Conservation (phyloP, 2,888 invertebrate genomes). For the Athrips mouffetella region DNA sequence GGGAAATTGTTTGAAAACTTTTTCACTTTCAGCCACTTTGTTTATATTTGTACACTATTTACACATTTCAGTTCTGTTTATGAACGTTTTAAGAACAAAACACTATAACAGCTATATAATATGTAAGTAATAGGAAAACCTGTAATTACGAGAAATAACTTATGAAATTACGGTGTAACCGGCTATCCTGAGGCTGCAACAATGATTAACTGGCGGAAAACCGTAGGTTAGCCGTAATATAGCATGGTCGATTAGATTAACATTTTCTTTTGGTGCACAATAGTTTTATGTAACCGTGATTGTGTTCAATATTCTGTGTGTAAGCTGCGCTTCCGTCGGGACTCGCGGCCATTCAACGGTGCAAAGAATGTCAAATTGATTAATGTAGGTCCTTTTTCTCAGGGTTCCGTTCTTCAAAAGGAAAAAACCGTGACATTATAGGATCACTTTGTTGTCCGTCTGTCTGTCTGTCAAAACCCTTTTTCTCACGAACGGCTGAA, state of each 20-base stretch:
- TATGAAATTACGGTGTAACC: slow-evolving; percentile 27
- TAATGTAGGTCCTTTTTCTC: no score
- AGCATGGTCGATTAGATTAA: slow-evolving; percentile 65
- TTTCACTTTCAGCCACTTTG: slow-evolving; percentile 4
- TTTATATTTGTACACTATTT: neutral
- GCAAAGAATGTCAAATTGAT: slow-evolving; percentile 7
- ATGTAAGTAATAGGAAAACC: no score
- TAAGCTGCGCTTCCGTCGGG: slow-evolving; percentile 54
- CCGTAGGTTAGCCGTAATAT: slow-evolving; percentile 63
- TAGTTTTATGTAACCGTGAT: slow-evolving; percentile 50
- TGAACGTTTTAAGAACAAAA: neutral
- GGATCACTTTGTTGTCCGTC: no score
- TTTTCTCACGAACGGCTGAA: no score
- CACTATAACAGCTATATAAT: neutral
- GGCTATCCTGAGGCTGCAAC: slow-evolving; percentile 48
- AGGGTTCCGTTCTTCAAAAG: no score
- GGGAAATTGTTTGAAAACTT: slow-evolving; percentile 25
- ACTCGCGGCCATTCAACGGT: slow-evolving; percentile 39
- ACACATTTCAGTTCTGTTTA: neutral
- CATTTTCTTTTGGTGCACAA: slow-evolving; percentile 72
- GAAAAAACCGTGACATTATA: no score
- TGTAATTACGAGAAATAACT: neutral
- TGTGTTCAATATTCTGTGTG: slow-evolving; percentile 50
- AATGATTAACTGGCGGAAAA: slow-evolving; percentile 69
- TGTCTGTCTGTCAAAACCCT: no score